These are phyloP conservation scores for Coccyzus lansbergi DNA, from an alignment of 2,797 vertebrate genomes.

Conservation along the genomic window DNA sequence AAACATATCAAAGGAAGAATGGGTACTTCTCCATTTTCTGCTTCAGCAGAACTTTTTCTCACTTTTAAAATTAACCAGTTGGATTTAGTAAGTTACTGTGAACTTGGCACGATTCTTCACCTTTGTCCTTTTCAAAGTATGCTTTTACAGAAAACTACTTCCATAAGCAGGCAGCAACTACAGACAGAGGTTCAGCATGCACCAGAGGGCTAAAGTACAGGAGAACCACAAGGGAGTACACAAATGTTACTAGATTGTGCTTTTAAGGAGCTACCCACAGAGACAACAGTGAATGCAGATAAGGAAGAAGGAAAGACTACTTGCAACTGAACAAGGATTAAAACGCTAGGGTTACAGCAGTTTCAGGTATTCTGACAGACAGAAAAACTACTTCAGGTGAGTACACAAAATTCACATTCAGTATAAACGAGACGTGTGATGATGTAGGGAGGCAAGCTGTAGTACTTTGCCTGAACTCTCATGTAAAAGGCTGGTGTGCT, in stretches of 20 bases:
- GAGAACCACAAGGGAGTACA: neutral
- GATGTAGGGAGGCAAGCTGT: neutral
- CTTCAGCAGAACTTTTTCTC: constrained; percentile 19
- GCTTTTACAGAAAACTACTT: constrained; percentile 32
- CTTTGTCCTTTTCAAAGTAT: constrained; percentile 3
- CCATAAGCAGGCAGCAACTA: constrained; percentile 2
- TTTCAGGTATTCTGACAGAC: neutral
- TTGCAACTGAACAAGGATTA: neutral
- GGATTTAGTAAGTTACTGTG: constrained; percentile 33
- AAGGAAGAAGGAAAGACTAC: neutral
- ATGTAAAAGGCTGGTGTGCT: neutral
- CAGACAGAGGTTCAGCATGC: constrained; percentile 39
- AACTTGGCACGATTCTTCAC: constrained; percentile 34
- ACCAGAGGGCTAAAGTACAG: constrained; percentile 4
- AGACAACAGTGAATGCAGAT: constrained; percentile 2
- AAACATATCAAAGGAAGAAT: constrained; percentile 30
- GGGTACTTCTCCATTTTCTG: constrained; percentile 4
- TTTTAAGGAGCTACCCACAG: neutral
- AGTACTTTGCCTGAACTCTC: neutral
- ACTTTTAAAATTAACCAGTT: neutral
- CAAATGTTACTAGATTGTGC: neutral
- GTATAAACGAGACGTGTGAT: constrained; percentile 7
- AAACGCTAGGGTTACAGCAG: neutral
- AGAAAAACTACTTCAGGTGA: too few relatives aligned
- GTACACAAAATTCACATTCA: neutral